Evolutionary conservation across 2,888 invertebrate species (phyloP).

Genomic region (Cyclophora albipunctata): DNA sequence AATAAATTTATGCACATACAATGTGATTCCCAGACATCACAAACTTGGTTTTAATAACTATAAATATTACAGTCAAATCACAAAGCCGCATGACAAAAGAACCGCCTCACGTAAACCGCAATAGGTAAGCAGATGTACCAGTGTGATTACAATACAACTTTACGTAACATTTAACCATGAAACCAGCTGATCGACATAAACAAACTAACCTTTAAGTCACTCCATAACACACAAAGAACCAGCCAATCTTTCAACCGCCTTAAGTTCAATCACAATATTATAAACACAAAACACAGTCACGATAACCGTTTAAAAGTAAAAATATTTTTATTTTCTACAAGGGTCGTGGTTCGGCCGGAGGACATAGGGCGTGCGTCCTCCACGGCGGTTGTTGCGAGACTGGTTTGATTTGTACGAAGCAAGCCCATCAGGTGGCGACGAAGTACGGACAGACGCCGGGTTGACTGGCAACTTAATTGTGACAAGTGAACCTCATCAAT

Average conservation of each 20-base stretch:
- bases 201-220: slow-evolving; percentile 1
- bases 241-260: not conserved
- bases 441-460: slow-evolving; percentile 25
- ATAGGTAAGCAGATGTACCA: too few relatives aligned
- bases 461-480: slow-evolving; percentile 37
- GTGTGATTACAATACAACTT: too few relatives aligned
- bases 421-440: slow-evolving; percentile 38
- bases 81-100: too few relatives aligned
- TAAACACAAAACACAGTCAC: slow-evolving; percentile 25
- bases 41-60: too few relatives aligned
- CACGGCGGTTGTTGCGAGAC: slow-evolving; percentile 48
- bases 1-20: too few relatives aligned
- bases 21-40: too few relatives aligned
- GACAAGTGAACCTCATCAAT: slow-evolving; percentile 22
- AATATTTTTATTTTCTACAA: slow-evolving; percentile 54
- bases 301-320: slow-evolving; percentile 51
- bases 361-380: slow-evolving; percentile 56
- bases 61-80: too few relatives aligned
- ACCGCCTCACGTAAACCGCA: too few relatives aligned
- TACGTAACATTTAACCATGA: too few relatives aligned
- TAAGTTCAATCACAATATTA: slow-evolving; percentile 4
- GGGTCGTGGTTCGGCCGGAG: slow-evolving; percentile 25
- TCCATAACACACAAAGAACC: not conserved
- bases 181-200: slow-evolving; percentile 18
- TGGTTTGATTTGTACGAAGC: slow-evolving; percentile 34